A percentile compares a stretch with the other conserved stretches of the same genome.
Conservation (phyloP, 2,113 vertebrate genomes). For the Heterocephalus glaber region DNA sequence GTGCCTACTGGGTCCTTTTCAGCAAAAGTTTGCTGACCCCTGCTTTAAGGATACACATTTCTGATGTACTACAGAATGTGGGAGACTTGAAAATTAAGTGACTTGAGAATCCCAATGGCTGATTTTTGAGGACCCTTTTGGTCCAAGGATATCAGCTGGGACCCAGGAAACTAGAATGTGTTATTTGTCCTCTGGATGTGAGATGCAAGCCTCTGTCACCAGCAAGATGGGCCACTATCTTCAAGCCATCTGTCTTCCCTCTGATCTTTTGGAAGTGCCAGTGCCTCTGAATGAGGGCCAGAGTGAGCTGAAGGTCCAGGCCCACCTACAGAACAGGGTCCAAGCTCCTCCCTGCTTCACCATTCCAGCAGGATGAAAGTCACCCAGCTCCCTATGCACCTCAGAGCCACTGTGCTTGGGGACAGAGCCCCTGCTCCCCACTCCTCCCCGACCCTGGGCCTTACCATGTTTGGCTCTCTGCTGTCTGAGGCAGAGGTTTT, state of each 20-base stretch:
- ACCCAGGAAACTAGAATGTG: background rate
- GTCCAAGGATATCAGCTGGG: background rate
- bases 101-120: background rate
- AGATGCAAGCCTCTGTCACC: background rate
- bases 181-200: background rate
- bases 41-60: background rate
- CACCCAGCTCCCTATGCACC: background rate
- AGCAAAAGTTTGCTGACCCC: background rate
- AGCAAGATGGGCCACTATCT: background rate
- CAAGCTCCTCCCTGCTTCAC: background rate
- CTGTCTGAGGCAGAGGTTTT: slow-evolving; percentile 78
- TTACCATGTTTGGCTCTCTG: slow-evolving; percentile 81
- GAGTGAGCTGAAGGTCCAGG: background rate
- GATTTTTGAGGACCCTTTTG: background rate
- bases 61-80: background rate
- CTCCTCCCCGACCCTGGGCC: fast-evolving
- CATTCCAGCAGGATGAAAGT: background rate
- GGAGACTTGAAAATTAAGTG: background rate
- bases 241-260: background rate
- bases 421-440: background rate
- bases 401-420: background rate
- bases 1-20: background rate
- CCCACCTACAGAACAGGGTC: background rate
- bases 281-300: background rate
- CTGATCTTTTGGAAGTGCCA: background rate